These are phyloP conservation scores for Carcinoscorpius rotundicauda DNA, from an alignment of 1,140 invertebrate genomes.

Conservation along the genomic window DNA sequence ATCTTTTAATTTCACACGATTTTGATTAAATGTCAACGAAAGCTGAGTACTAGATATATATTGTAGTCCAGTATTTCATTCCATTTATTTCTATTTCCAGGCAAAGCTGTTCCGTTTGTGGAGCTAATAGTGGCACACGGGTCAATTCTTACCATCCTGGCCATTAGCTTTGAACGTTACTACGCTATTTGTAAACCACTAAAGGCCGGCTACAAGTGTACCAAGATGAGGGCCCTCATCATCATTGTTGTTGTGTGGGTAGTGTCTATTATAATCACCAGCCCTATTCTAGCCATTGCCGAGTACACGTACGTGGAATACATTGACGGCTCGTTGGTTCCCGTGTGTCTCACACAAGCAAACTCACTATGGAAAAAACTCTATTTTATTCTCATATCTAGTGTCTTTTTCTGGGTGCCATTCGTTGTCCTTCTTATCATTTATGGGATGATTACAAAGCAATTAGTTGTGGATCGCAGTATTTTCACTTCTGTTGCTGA, in stretches of 20 bases:
- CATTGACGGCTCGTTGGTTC: slow-evolving; percentile 51
- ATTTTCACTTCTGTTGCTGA: background rate
- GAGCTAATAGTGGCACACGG: slow-evolving; percentile 85
- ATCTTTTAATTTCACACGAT: background rate
- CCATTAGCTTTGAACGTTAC: slow-evolving; percentile 76
- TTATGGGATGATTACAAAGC: slow-evolving; percentile 66
- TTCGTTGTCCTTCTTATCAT: slow-evolving; percentile 60
- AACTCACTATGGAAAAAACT: slow-evolving; percentile 54
- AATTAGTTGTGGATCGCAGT: slow-evolving; percentile 43
- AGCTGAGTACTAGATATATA: too few species aligned
- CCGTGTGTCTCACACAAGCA: slow-evolving; percentile 58
- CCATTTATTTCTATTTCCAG: slow-evolving; percentile 25
- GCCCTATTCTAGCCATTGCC: slow-evolving; percentile 29
- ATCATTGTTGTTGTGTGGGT: slow-evolving; percentile 75
- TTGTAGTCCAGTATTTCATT: too few species aligned
- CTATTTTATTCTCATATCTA: slow-evolving; percentile 59
- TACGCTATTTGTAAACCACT: slow-evolving; percentile 88
- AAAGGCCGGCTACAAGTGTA: slow-evolving; percentile 81
- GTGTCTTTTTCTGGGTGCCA: slow-evolving; percentile 71
- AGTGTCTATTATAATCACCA: slow-evolving; percentile 66
- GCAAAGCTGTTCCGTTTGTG: slow-evolving; percentile 69
- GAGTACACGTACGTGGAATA: slow-evolving; percentile 54
- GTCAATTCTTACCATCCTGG: slow-evolving; percentile 82
- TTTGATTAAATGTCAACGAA: background rate
- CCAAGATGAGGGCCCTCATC: slow-evolving; percentile 65